phyloP scores from a whole-genome alignment of 2,113 vertebrate genomes.

The Arvicanthis niloticus region DNA sequence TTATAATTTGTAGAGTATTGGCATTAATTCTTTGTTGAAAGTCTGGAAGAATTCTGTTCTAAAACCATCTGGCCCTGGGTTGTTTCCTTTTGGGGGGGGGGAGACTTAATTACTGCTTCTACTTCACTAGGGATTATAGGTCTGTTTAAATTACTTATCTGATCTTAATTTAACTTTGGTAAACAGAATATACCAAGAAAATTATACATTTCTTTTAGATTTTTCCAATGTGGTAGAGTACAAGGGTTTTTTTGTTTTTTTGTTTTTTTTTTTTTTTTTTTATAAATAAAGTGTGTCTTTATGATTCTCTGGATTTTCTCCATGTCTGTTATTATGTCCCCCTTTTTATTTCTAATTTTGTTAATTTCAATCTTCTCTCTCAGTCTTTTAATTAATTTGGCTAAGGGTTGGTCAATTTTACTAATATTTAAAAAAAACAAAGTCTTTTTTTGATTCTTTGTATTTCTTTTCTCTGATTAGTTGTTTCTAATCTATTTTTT shows the following conservation, averaged over 20 bases:
- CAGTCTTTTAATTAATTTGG: neutral
- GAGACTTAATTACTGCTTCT: neutral
- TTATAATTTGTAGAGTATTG: neutral
- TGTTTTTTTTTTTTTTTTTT: no score
- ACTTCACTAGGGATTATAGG: neutral
- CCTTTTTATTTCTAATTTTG: neutral
- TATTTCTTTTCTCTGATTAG: neutral
- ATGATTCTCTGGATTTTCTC: neutral
- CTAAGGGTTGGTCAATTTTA: neutral
- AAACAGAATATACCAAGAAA: neutral
- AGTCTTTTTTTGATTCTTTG: neutral
- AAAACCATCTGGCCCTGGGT: neutral
- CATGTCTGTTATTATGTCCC: neutral
- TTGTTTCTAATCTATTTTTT: neutral
- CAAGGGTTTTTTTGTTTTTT: neutral
- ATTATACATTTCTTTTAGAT: neutral
- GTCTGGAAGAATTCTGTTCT: neutral
- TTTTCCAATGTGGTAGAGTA: neutral
- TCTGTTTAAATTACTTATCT: neutral
- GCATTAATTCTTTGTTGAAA: neutral
- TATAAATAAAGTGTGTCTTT: neutral
- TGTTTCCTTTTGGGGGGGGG: neutral
- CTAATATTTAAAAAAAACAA: neutral
- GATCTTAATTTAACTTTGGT: neutral
- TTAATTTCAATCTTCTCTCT: neutral